Base-by-base conservation (phyloP, 2,888 invertebrate genomes). In the Dicycla oo region DNA sequence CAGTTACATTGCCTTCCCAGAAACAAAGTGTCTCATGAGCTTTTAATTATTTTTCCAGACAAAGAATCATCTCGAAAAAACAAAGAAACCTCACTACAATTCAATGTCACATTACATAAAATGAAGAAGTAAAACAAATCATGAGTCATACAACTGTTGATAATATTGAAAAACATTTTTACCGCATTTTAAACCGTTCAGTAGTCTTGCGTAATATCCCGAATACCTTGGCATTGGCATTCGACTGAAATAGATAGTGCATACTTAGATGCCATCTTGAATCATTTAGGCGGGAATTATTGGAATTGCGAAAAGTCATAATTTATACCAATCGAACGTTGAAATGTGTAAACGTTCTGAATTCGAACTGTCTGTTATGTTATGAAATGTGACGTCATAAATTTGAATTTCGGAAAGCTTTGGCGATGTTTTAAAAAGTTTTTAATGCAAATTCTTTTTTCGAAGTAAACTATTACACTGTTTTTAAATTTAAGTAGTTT, bases 221-320 rank as follows among this genome's bases (percentile, higher is more conserved):
- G 78, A 91, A 93, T 93, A 91, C 93, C 92, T 94, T 94, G 93
- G 93, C 93, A 93, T 83, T 93, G 92, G 89, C 90, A 92, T 91
- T 93, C 88, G 87, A 83, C 86, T 83, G 80, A 92, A 93, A 93
- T 93, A 92, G 89, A 90, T 87, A 88, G 83, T 87, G 86, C 85
- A 84, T 81, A 69, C 83, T 83, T 73, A 80, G 82, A 82, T 76
- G 78, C 82, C 80, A 80, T 81, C 83, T 72, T 60, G 57, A 69
- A 69, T 65, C 66, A 76, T 62, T 85, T 75, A 60, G 15, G 68
- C 45, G 40, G 49, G 69, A 76, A 81, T 57, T 66, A 69, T 80
- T 76, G 47, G 60, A 66, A 73, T 65, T 82, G 76, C 30, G 56
- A 80, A 79, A 54, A 74, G 61, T 75, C 65, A 73, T 69, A 69